Percentiles rank a stretch among this genome's conserved stretches.
These are phyloP conservation scores for Notodonta ziczac DNA, from an alignment of 2,888 invertebrate genomes.

Conservation along the genomic window DNA sequence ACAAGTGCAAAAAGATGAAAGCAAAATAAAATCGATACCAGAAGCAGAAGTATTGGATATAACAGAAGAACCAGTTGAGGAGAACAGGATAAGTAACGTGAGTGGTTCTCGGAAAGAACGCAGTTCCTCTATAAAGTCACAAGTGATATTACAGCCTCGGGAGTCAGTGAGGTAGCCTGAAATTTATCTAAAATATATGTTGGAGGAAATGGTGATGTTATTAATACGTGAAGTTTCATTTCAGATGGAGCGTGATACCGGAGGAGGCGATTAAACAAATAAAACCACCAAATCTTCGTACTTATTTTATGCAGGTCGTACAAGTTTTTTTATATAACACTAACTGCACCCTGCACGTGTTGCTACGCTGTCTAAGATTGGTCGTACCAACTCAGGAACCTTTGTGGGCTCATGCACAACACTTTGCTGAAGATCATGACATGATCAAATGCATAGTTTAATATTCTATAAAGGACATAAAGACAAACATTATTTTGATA, in stretches of 20 bases:
- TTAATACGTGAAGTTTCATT: constrained; percentile 22
- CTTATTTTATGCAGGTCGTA: constrained; percentile 74
- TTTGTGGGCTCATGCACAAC: too few species aligned
- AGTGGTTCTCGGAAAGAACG: constrained; percentile 16
- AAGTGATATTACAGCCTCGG: constrained; percentile 42
- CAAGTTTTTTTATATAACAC: too few species aligned
- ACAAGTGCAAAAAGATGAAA: constrained; percentile 9
- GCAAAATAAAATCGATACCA: not conserved
- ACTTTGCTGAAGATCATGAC: too few species aligned
- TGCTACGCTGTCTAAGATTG: too few species aligned
- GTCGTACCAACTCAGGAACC: too few species aligned
- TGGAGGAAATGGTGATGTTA: not conserved
- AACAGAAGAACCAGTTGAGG: constrained; percentile 13
- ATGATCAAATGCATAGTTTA: too few species aligned
- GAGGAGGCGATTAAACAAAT: constrained; percentile 15
- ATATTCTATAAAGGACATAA: too few species aligned
- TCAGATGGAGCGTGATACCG: constrained; percentile 56
- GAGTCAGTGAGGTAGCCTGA: constrained; percentile 47
- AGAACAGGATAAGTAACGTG: constrained; percentile 18
- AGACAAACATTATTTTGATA: too few species aligned
- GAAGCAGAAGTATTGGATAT: not conserved
- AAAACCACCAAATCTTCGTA: constrained; percentile 47
- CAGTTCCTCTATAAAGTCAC: constrained; percentile 31
- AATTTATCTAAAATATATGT: not conserved
- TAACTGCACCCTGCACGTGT: too few species aligned